Evolutionary conservation across 1,140 invertebrate species (phyloP).

Genomic region (Danaus plexippus): DNA sequence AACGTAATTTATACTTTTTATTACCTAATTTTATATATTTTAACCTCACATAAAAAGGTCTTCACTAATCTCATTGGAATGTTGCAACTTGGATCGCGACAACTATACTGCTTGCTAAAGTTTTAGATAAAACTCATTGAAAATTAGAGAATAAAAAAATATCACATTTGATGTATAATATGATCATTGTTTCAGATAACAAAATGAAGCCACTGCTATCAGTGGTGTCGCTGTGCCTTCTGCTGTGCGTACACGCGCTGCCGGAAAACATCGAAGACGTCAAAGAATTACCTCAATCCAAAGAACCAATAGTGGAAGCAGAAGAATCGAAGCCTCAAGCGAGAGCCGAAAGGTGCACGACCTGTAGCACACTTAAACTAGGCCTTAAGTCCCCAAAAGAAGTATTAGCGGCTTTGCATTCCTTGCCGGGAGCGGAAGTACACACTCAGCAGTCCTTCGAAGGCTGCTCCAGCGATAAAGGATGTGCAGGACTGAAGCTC

Average conservation of each 20-base stretch:
- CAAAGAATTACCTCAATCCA: conserved; percentile 45
- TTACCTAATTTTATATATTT: too few relatives aligned
- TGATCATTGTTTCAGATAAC: conserved; percentile 48
- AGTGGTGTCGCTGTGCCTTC: conserved; percentile 53
- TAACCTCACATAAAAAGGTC: too few relatives aligned
- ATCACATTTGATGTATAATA: too few relatives aligned
- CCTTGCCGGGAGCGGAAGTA: conserved; percentile 46
- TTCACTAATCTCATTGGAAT: too few relatives aligned
- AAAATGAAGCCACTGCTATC: conserved; percentile 64
- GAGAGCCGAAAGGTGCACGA: conserved; percentile 48
- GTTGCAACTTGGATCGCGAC: too few relatives aligned
- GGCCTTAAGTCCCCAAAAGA: conserved; percentile 42
- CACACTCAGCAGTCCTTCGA: conserved; percentile 62
- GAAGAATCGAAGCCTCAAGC: conserved; percentile 41
- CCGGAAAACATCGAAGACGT: conserved; percentile 52
- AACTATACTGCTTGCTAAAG: too few relatives aligned
- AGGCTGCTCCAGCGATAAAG: conserved; percentile 58
- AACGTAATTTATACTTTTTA: too few relatives aligned
- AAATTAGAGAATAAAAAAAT: too few relatives aligned
- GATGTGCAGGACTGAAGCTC: conserved; percentile 63
- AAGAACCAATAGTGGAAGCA: conserved; percentile 40
- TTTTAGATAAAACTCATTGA: too few relatives aligned
- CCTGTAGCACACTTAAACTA: conserved; percentile 32
- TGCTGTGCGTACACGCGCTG: conserved; percentile 37
- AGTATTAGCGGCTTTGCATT: conserved; percentile 39